These are phyloP conservation scores for Semnornis frantzii DNA, from an alignment of 2,113 vertebrate genomes.

Conservation along the genomic window DNA sequence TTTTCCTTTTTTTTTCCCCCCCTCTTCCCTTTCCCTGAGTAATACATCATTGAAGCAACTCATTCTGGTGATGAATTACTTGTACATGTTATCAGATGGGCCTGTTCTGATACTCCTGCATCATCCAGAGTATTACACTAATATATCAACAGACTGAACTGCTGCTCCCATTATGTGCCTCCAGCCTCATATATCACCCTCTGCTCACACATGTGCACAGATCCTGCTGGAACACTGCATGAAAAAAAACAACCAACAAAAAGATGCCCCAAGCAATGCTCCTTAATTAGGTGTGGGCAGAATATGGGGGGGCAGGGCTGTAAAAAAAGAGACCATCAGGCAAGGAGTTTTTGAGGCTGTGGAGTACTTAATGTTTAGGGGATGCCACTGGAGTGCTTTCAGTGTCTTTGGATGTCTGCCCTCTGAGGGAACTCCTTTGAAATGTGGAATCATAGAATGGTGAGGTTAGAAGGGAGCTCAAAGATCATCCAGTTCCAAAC, in stretches of 20 bases:
- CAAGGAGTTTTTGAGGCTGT: background rate
- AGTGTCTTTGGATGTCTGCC: too few relatives aligned
- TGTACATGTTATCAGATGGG: constrained; percentile 20
- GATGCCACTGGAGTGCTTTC: too few relatives aligned
- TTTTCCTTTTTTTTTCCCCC: too few relatives aligned
- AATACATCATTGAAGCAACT: constrained; percentile 33
- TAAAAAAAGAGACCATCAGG: background rate
- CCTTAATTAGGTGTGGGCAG: background rate
- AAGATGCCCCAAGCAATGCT: background rate
- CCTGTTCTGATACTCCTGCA: constrained; percentile 56
- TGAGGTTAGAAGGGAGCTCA: too few relatives aligned
- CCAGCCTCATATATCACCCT: background rate
- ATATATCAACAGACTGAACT: constrained; percentile 33
- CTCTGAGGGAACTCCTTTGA: too few relatives aligned
- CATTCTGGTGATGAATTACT: constrained; percentile 32
- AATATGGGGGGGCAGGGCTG: background rate
- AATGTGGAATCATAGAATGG: too few relatives aligned
- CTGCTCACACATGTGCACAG: background rate
- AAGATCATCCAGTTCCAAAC: too few relatives aligned
- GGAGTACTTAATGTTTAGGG: background rate
- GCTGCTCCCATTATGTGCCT: constrained; percentile 7
- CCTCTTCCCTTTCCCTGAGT: background rate
- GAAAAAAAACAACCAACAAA: too few relatives aligned
- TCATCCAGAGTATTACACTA: constrained; percentile 44
- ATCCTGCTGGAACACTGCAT: background rate